Evolutionary conservation across 1,140 invertebrate species (phyloP), one percentile per base, ranked within the genome.

Genomic region (Drosophila sturtevanti): DNA sequence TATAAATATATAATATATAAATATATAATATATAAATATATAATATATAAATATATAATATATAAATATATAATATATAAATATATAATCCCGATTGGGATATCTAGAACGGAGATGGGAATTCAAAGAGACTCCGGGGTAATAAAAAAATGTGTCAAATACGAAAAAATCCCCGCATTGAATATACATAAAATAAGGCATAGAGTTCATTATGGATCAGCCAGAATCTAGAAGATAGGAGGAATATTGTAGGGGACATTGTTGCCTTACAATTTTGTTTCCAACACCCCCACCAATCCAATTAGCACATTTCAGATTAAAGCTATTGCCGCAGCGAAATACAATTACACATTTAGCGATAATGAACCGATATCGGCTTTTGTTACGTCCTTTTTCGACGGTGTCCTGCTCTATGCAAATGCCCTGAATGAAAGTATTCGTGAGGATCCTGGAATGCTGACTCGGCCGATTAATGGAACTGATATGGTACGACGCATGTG

Each of bases 301-400:
- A 31, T 0, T 24, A 24, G 4, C 24, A 18, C 7, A 21, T 48
- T 21, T 3, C 91, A 94, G 94, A 97, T 98, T 0, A 98, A 98
- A 92, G 92, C 94, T 34, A 92, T 97, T 7, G 97, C 97, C 0
- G 93, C 95, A 27, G 93, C 93, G 34, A 95, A 96, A 79, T 98
- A 97, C 92, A 96, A 96, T 85, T 98, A 97, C 90, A 95, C 94
- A 0, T 96, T 96, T 72, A 95, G 94, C 0, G 95, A 95, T 79
- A 94, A 93, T 48, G 94, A 95, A 63, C 94, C 95, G 7, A 95
- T 97, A 1, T 96, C 96, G 7, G 95, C 96, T 16, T 98, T 98
- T 87, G 97, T 99, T 12, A 97, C 97, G 2, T 97, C 98, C 0
- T 98, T 99, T 92, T 98, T 99, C 90, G 98, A 99, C 89, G 96